phyloP scores from a whole-genome alignment of 2,888 invertebrate genomes.

The Mythimna vitellina region DNA sequence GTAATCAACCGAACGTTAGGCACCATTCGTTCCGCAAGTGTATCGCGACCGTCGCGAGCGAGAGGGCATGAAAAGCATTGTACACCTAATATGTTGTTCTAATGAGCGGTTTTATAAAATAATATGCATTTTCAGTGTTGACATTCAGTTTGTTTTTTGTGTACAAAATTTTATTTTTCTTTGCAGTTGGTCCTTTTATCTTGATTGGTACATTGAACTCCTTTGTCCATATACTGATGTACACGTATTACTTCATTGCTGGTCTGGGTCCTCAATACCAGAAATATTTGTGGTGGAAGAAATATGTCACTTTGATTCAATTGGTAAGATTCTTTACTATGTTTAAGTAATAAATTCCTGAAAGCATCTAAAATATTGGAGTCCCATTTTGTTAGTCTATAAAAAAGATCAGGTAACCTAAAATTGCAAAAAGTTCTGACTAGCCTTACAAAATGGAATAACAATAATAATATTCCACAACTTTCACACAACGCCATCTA shows the following conservation, averaged over 20 bases:
- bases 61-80: too few relatives aligned
- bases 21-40: too few relatives aligned
- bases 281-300: slow-evolving; percentile 98
- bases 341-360: not conserved
- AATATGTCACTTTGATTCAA: slow-evolving; percentile 96
- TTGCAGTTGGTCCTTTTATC: slow-evolving; percentile 63
- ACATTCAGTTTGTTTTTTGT: not conserved
- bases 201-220: slow-evolving; percentile 91
- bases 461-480: too few relatives aligned
- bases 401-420: too few relatives aligned
- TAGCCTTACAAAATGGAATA: too few relatives aligned
- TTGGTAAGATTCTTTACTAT: slow-evolving; percentile 88
- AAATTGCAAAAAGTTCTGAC: too few relatives aligned
- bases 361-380: not conserved
- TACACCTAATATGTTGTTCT: too few relatives aligned
- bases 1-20: too few relatives aligned
- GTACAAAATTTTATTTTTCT: not conserved
- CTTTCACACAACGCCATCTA: too few relatives aligned
- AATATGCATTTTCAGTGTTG: not conserved
- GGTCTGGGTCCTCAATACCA: slow-evolving; percentile 96
- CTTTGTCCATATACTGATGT: slow-evolving; percentile 97
- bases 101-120: not conserved
- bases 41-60: too few relatives aligned
- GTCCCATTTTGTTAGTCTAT: too few relatives aligned
- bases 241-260: slow-evolving; percentile 91